Conservation (phyloP, 2,113 vertebrate species). For the Manacus vitellinus region DNA sequence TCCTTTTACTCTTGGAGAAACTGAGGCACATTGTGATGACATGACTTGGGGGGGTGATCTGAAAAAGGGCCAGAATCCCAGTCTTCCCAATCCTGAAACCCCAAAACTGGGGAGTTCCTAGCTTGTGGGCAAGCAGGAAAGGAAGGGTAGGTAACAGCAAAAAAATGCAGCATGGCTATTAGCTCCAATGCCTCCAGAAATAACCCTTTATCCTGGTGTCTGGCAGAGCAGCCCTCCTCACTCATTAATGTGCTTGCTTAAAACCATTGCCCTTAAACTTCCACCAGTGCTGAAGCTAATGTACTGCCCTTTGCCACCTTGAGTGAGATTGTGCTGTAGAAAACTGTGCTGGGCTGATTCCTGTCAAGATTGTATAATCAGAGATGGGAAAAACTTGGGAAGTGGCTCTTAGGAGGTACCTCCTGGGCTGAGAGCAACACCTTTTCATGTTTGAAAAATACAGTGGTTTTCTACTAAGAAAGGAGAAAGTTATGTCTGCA, state of each 20-base stretch:
- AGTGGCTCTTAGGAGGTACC: not conserved
- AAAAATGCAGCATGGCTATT: not conserved
- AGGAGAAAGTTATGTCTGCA: not conserved
- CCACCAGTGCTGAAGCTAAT: not conserved
- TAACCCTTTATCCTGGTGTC: not conserved
- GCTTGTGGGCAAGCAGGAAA: not conserved
- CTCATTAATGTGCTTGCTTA: slow-evolving; percentile 3
- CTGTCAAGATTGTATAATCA: slow-evolving; percentile 13
- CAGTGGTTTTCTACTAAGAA: not conserved
- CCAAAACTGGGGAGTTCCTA: not conserved
- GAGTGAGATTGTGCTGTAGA: not conserved
- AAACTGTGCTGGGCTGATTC: not conserved
- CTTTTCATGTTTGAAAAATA: slow-evolving; percentile 29
- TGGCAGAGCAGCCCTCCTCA: not conserved
- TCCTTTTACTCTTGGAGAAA: not conserved
- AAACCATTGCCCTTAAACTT: slow-evolving; percentile 4
- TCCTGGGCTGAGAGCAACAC: not conserved
- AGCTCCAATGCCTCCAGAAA: not conserved
- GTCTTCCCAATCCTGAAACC: not conserved
- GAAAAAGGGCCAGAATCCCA: not conserved
- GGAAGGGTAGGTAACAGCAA: not conserved
- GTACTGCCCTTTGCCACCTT: slow-evolving; percentile 30
- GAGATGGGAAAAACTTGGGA: slow-evolving; percentile 7
- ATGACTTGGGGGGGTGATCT: not conserved
- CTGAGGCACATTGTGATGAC: not conserved